Base-by-base conservation (phyloP, 2,888 invertebrate genomes). In the Drosophila vallismaia region DNA sequence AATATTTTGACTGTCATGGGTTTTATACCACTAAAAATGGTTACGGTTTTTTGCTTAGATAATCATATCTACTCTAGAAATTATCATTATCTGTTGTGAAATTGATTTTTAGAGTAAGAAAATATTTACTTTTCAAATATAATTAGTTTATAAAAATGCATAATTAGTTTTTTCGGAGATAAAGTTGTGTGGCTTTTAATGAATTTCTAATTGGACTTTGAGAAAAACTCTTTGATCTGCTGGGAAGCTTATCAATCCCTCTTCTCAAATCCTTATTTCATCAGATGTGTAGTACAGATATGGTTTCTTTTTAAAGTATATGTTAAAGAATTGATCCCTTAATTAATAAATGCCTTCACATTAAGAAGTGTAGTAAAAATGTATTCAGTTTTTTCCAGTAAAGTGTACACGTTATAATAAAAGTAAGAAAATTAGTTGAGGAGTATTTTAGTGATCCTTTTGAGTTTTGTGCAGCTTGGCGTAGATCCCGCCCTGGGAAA, bases 391-490 rank as follows among this genome's bases (percentile, higher is more conserved):
- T 19, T 19, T 36, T 28, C 7, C 12, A 40, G 8, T 8, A 19
- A 3, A 42, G 36, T 54, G 45, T 29, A 10, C 5, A 38, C 4
- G 10, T 46, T 29, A 26, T 10, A 45, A 6, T 45, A 51, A 54
- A 46, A 14, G 36, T 14, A 45, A 54, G 9, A 60, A 54, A 54
- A 44, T 19, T 44, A 24, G 14, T 14, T 19, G 6, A 36, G 19
- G 26, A 0, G 8, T 24, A 26, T n/a, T 45, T 76, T 14, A 86
- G 26, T 80, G 74, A 12, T 76, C 67, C 57, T 82, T 87, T 78
- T 95, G 95, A 51, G 94, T 92, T 74, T 93, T 93, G 89, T 95
- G 94, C 48, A 96, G 92, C 75, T 93, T 93, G 28, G 95, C 94
- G 88, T 95, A 95, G 24, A 94, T 93, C 0, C 95, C 95, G 62